These are phyloP conservation scores for Euschistus heros DNA, from an alignment of 1,140 invertebrate genomes.

Conservation along the genomic window DNA sequence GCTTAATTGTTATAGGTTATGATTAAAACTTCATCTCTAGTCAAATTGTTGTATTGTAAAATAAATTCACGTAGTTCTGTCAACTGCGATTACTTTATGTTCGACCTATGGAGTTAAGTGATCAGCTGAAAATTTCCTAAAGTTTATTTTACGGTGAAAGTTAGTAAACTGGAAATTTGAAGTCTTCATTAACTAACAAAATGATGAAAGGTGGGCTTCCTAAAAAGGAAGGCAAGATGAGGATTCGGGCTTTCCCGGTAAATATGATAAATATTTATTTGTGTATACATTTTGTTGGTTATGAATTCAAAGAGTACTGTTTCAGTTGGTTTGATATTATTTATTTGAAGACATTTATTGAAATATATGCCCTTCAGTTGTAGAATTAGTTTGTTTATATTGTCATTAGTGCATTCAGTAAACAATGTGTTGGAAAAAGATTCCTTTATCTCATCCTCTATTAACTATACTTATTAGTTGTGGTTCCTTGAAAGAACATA, in stretches of 20 bases:
- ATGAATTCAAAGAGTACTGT: no score
- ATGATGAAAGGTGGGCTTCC: constrained; percentile 59
- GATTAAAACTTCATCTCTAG: constrained; percentile 1
- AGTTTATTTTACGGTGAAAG: background rate
- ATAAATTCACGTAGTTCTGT: background rate
- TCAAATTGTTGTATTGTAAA: background rate
- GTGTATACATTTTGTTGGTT: no score
- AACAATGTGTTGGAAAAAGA: no score
- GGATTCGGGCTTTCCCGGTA: constrained; percentile 92
- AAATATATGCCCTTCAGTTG: no score
- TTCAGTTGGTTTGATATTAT: no score
- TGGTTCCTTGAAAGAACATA: no score
- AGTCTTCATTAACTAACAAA: background rate
- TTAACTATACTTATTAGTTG: no score
- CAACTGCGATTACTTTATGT: background rate
- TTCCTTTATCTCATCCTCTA: no score
- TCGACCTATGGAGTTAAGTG: constrained; percentile 2
- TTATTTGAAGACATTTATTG: no score
- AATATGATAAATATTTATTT: constrained; percentile 38
- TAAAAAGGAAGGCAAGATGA: constrained; percentile 91
- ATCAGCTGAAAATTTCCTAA: background rate
- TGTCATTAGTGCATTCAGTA: no score
- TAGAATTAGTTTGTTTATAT: no score
- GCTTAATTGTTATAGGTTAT: background rate
- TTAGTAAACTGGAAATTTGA: background rate